phyloP scores from a whole-genome alignment of 2,113 vertebrate species.

The Entelurus aequoreus region DNA sequence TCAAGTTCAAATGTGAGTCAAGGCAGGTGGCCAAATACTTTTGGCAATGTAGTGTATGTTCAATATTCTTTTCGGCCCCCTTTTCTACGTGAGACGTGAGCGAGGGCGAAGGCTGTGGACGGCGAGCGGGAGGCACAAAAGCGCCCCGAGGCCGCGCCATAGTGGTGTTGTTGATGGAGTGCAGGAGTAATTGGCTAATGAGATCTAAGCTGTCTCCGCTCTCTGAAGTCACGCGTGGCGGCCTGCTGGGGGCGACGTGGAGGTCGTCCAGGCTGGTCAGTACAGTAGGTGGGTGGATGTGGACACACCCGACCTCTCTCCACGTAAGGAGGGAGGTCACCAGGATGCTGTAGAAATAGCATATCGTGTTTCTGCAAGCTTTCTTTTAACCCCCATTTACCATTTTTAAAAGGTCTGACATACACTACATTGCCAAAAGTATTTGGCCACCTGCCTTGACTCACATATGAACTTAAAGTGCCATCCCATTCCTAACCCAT shows the following conservation, averaged over 20 bases:
- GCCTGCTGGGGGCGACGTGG: constrained; percentile 31
- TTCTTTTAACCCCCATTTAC: no score
- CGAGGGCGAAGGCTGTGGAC: constrained; percentile 37
- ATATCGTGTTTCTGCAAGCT: constrained; percentile 26
- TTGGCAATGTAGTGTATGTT: no score
- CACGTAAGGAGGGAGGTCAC: constrained; percentile 17
- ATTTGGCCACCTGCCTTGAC: no score
- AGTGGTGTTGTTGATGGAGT: constrained; percentile 51
- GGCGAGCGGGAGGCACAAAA: constrained; percentile 29
- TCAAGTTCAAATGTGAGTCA: no score
- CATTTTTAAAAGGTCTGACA: no score
- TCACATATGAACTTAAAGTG: no score
- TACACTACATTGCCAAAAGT: no score
- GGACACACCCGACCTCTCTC: constrained; percentile 23
- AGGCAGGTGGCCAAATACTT: no score
- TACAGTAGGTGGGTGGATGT: constrained; percentile 15
- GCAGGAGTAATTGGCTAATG: constrained; percentile 54
- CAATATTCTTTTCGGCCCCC: no score
- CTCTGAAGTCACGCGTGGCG: constrained; percentile 51
- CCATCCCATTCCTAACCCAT: no score
- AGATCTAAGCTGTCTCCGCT: constrained; percentile 43
- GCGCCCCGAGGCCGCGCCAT: constrained; percentile 32
- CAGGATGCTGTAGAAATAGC: constrained; percentile 32
- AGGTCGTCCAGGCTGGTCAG: constrained; percentile 19
- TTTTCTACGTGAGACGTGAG: constrained; percentile 24